Percentiles rank a stretch among this genome's conserved stretches.
These are phyloP conservation scores for Hydrozoanthus tunicans DNA, from an alignment of 64 coral and sea anemone species.

Conservation along the genomic window DNA sequence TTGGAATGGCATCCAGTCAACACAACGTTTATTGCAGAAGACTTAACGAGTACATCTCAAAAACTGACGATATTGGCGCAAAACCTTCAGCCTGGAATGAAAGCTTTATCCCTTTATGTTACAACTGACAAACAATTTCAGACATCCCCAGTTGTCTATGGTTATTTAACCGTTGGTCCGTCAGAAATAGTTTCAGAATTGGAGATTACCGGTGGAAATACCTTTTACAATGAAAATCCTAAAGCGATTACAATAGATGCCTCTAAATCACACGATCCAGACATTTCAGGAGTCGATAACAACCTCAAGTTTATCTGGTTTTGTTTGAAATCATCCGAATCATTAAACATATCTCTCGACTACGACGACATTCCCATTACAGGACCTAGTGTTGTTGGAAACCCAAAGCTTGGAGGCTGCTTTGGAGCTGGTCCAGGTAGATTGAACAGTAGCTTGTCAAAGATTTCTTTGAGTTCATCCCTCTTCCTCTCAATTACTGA, in stretches of 20 bases:
- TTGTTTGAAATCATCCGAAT: constrained; percentile 37
- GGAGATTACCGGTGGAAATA: background rate
- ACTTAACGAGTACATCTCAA: background rate
- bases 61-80: background rate
- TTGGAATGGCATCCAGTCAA: background rate
- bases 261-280: constrained; percentile 22
- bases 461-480: constrained; percentile 12
- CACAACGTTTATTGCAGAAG: background rate
- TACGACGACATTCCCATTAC: background rate
- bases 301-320: background rate
- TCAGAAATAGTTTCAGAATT: background rate
- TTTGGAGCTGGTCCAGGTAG: constrained; percentile 24
- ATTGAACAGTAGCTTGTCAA: constrained; percentile 19
- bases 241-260: background rate
- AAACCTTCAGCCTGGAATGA: background rate
- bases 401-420: background rate
- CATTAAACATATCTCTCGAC: background rate
- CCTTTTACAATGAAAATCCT: constrained; percentile 21
- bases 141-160: background rate
- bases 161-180: background rate
- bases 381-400: background rate
- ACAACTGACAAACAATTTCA: background rate
- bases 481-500: background rate
- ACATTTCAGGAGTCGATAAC: background rate
- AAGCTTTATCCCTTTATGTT: background rate